phyloP scores from a whole-genome alignment of 2,113 vertebrate species.

The Lota lota region DNA sequence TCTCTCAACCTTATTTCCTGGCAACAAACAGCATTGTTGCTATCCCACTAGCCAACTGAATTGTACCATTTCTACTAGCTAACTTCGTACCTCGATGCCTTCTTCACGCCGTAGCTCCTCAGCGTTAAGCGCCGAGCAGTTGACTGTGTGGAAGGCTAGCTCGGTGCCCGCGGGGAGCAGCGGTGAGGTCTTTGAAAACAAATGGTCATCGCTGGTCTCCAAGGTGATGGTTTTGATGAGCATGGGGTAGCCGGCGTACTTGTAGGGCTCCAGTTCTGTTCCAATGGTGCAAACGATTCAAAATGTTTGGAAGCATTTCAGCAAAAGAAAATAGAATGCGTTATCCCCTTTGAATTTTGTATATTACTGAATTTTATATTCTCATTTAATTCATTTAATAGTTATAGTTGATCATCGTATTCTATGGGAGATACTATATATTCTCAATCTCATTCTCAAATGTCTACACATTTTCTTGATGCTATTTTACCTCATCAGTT shows the following conservation, averaged over 20 bases:
- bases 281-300: background rate
- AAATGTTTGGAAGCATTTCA: background rate
- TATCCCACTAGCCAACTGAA: too few relatives aligned
- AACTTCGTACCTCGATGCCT: conserved; percentile 87
- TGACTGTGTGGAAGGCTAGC: conserved; percentile 94
- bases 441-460: too few relatives aligned
- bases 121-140: conserved; percentile 94
- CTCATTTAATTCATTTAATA: too few relatives aligned
- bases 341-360: too few relatives aligned
- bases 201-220: conserved; percentile 88
- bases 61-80: background rate
- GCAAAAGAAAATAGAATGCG: background rate
- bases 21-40: too few relatives aligned
- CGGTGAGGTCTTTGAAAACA: conserved; percentile 94
- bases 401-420: too few relatives aligned
- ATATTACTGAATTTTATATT: too few relatives aligned
- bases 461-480: too few relatives aligned
- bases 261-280: conserved; percentile 94
- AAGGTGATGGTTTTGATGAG: conserved; percentile 96
- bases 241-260: conserved; percentile 98
- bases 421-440: too few relatives aligned
- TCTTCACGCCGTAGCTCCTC: conserved; percentile 93
- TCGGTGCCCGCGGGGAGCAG: conserved; percentile 89
- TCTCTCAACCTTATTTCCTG: too few relatives aligned
- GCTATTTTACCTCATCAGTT: too few relatives aligned